Conservation (phyloP, 2,888 invertebrate genomes). For the Drosophila anomelani region DNA sequence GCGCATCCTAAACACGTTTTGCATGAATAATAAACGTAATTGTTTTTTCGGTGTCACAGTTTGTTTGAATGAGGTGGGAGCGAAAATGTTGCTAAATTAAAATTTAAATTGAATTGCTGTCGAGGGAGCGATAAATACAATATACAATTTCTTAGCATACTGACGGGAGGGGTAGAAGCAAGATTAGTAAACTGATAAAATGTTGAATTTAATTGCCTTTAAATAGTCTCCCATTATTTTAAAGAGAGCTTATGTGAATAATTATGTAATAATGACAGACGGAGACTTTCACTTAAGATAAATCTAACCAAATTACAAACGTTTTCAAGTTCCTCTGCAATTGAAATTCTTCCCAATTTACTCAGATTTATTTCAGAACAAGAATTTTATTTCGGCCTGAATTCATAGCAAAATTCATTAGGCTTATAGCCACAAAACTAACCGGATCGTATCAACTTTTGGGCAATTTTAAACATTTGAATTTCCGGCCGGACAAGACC, state of each 20-base stretch:
- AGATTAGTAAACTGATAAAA: constrained; percentile 1
- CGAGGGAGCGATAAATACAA: constrained; percentile 16
- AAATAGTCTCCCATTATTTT: neutral
- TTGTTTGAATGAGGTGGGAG: constrained; percentile 23
- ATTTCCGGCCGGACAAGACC: constrained; percentile 10
- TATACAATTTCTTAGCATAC: neutral
- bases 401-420: constrained; percentile 10
- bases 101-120: constrained; percentile 41
- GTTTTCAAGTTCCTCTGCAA: neutral
- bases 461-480: constrained; percentile 17
- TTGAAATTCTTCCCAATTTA: neutral
- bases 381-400: constrained; percentile 3
- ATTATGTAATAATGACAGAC: no score
- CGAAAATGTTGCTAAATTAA: constrained; percentile 31
- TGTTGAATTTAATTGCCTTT: neutral
- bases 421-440: neutral
- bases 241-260: no score
- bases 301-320: neutral
- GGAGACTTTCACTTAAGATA: neutral
- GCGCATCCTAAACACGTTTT: constrained; percentile 67
- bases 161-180: neutral
- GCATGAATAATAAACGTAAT: constrained; percentile 50
- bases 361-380: neutral
- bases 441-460: constrained; percentile 12
- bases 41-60: constrained; percentile 59